Conservation (phyloP, 2,797 vertebrate species). For the Somateria mollissima region DNA sequence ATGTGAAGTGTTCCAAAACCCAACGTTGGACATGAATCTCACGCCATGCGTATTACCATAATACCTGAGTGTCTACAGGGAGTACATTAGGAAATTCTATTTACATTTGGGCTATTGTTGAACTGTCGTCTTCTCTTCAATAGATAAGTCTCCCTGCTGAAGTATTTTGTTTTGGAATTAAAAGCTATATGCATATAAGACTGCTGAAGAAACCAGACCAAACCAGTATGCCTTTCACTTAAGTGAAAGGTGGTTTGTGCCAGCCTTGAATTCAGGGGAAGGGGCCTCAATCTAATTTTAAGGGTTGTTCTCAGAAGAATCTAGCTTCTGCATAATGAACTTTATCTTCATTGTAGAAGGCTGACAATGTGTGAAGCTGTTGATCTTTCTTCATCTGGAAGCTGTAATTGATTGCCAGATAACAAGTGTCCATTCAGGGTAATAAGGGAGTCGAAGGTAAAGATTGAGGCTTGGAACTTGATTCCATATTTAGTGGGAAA, state of each 20-base stretch:
- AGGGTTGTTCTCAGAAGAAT: slow-evolving; percentile 6
- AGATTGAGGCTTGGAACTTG: neutral
- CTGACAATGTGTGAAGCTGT: slow-evolving; percentile 30
- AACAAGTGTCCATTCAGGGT: slow-evolving; percentile 27
- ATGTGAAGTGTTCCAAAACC: neutral
- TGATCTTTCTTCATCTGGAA: slow-evolving; percentile 37
- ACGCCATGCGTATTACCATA: neutral
- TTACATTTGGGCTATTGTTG: slow-evolving; percentile 2
- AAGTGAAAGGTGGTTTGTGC: slow-evolving; percentile 18
- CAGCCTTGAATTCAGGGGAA: slow-evolving; percentile 6
- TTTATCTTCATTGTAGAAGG: slow-evolving; percentile 18
- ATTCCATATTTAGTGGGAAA: slow-evolving; percentile 13
- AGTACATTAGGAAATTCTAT: neutral
- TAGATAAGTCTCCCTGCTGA: neutral
- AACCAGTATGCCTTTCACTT: slow-evolving; percentile 19
- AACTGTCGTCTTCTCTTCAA: neutral
- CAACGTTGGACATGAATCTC: neutral
- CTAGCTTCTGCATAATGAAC: slow-evolving; percentile 17
- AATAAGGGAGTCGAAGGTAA: neutral
- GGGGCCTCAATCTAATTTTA: neutral
- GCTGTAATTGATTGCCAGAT: slow-evolving; percentile 27
- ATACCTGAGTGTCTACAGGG: neutral
- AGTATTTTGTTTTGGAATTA: slow-evolving; percentile 31
- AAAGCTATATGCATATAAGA: neutral
- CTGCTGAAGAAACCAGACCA: slow-evolving; percentile 21